These are phyloP conservation scores for Ophioninae sp. DNA, from an alignment of 2,888 invertebrate genomes.

Conservation along the genomic window DNA sequence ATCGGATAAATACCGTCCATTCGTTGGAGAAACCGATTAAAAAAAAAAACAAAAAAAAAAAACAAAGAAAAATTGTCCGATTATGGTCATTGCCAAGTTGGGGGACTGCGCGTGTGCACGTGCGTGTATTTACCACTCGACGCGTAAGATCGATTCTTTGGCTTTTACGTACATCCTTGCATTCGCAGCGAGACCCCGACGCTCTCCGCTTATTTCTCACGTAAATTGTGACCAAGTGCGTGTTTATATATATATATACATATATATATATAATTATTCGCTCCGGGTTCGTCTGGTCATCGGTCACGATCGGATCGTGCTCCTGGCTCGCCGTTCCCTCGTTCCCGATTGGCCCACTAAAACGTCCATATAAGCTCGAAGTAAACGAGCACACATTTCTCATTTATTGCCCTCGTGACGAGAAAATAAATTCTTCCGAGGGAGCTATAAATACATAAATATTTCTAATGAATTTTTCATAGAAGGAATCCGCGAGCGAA, in stretches of 20 bases:
- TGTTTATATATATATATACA: not conserved
- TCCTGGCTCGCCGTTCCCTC: conserved; percentile 18
- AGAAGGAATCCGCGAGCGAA: not conserved
- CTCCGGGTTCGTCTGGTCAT: conserved; percentile 52
- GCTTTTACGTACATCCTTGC: conserved; percentile 24
- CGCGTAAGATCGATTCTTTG: conserved; percentile 48
- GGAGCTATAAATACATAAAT: not conserved
- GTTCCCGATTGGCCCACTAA: not conserved
- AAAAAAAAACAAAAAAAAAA: not conserved
- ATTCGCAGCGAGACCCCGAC: not conserved
- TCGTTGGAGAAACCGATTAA: conserved; percentile 40
- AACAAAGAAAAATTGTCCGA: conserved; percentile 39
- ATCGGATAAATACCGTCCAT: conserved; percentile 16
- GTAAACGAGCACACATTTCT: not conserved
- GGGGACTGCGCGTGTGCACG: conserved; percentile 37
- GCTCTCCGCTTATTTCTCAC: conserved; percentile 31
- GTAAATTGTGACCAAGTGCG: conserved; percentile 24
- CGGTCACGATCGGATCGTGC: conserved; percentile 54
- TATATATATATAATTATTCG: conserved; percentile 47
- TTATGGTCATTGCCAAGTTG: conserved; percentile 67
- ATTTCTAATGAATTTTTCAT: not conserved
- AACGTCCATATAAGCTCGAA: not conserved
- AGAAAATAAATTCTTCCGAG: not conserved
- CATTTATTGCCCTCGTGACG: conserved; percentile 1
- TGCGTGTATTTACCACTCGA: conserved; percentile 39